These are phyloP conservation scores for Agriopis marginaria DNA, from an alignment of 2,888 invertebrate genomes.

Conservation along the genomic window DNA sequence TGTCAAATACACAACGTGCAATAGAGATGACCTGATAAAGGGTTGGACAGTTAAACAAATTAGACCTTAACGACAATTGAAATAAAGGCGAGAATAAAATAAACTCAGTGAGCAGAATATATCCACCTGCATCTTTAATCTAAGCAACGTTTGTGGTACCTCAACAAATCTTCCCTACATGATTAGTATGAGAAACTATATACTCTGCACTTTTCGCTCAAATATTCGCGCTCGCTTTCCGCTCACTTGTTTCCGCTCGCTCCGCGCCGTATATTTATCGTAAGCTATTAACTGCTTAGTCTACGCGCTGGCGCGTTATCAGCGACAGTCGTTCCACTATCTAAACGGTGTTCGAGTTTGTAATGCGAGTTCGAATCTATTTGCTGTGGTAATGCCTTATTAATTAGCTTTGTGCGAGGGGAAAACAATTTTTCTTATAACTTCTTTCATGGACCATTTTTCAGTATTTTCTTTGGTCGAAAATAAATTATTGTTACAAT, in stretches of 20 bases:
- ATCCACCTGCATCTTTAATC: background rate
- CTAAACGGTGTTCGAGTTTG: constrained; percentile 57
- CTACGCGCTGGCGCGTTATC: constrained; percentile 64
- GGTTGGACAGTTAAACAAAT: background rate
- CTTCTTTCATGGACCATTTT: background rate
- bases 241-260: constrained; percentile 33
- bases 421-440: constrained; percentile 24
- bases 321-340: constrained; percentile 61
- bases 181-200: background rate
- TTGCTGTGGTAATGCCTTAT: constrained; percentile 48
- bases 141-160: too few relatives aligned
- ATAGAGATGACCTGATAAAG: too few relatives aligned
- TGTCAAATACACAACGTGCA: too few relatives aligned
- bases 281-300: constrained; percentile 70
- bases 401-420: constrained; percentile 43
- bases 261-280: constrained; percentile 64
- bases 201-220: constrained; percentile 10
- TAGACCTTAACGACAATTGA: too few relatives aligned
- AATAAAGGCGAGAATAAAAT: too few relatives aligned
- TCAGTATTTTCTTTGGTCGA: background rate
- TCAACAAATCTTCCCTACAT: background rate
- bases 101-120: too few relatives aligned
- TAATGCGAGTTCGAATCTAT: constrained; percentile 55
- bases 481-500: background rate
- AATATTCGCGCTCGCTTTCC: constrained; percentile 15